Conservation (phyloP, 1,140 invertebrate genomes). For the Macrotrachela quadricornifera region DNA sequence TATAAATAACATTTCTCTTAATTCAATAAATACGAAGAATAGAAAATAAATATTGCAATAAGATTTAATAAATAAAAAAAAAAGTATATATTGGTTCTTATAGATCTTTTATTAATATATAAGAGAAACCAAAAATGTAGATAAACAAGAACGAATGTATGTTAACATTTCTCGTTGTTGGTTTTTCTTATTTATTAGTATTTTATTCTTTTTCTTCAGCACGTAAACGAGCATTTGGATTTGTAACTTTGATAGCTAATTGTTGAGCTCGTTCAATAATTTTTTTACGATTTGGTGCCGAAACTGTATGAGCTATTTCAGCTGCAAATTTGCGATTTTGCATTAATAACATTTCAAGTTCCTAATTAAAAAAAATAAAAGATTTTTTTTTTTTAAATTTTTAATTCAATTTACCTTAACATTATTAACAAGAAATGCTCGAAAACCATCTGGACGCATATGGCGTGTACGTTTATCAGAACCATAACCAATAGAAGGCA, state of each 20-base stretch:
- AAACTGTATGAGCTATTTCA: slow-evolving; percentile 87
- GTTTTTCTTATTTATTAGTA: background rate
- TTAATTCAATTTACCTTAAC: slow-evolving; percentile 40
- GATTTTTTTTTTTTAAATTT: background rate
- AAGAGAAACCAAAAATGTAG: too few relatives aligned
- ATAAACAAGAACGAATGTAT: too few relatives aligned
- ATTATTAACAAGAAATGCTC: slow-evolving; percentile 69
- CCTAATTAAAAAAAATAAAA: slow-evolving; percentile 39
- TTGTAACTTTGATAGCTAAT: slow-evolving; percentile 77
- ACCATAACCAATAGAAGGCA: slow-evolving; percentile 98
- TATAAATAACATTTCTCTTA: too few relatives aligned
- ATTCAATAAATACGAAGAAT: too few relatives aligned
- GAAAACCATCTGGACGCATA: slow-evolving; percentile 88
- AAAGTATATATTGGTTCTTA: too few relatives aligned
- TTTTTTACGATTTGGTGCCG: slow-evolving; percentile 75
- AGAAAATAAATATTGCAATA: too few relatives aligned
- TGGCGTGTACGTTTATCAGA: slow-evolving; percentile 76
- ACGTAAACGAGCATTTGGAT: slow-evolving; percentile 75
- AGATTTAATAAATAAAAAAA: too few relatives aligned
- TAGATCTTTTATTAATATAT: too few relatives aligned
- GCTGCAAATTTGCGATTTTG: slow-evolving; percentile 88
- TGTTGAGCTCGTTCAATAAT: slow-evolving; percentile 92
- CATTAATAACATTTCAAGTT: slow-evolving; percentile 94
- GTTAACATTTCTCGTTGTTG: too few relatives aligned
- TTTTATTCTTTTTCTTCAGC: slow-evolving; percentile 92